Base-by-base conservation (phyloP, 2,888 invertebrate species). In the Phania funesta region DNA sequence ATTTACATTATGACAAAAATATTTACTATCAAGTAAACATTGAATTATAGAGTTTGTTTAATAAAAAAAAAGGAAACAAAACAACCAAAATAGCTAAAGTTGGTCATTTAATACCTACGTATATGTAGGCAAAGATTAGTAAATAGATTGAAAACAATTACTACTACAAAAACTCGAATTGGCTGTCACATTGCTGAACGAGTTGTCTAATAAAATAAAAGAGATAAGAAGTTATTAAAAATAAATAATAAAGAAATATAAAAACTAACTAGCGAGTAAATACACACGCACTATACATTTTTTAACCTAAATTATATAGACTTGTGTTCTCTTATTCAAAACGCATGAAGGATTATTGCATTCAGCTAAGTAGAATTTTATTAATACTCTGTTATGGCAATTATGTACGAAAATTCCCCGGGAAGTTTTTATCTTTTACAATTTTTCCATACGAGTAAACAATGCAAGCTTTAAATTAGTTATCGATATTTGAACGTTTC, bases 1-100 rank as follows among this genome's bases (percentile, higher is more conserved):
- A 32, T 41, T 58, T 76, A 22, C 29, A 44, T 76, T 67, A 76
- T 67, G 67, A 67, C 75, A 76, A 67, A 67, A 76, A 50, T 67
- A 32, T 60, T 76, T 67, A 60, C 41, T 22, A 67, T 65, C 56
- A 67, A 65, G 13, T 16, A 16, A 46, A 64, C 29, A 22, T n/a
- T 32, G 22, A 16, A 48, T 18, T 44, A 68, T 22, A 56, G 11
- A 52, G 3, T 22, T 50, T 52, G 26, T 67, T 56, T 70, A 22
- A 20, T 4, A 2, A 32, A 71, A 11, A 9, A 26, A 38, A 2
- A 32, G 60, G 6, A 9, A 26, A 38, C 6, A 20, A 1, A 20
- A 41, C 7, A 24, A n/a, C 26, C n/a, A 41, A 29, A 20, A 32
- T 35, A 74, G 48, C 38, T 65, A 16, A 76, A 60, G 67, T 60